Conservation (phyloP, 2,797 vertebrate species). For the Champsocephalus esox region DNA sequence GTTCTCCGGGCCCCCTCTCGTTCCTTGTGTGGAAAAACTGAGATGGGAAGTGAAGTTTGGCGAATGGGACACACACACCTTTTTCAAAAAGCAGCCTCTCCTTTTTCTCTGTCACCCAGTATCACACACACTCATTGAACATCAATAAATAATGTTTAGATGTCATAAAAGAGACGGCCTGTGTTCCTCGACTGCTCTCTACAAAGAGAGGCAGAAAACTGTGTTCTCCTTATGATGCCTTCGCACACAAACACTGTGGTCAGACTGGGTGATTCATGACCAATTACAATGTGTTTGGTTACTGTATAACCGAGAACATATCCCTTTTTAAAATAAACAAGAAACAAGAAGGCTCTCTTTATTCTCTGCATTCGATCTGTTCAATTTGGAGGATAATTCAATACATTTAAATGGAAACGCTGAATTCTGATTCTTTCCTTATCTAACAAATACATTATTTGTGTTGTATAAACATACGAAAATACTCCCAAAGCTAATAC, state of each 20-base stretch:
- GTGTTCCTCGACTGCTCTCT: not conserved
- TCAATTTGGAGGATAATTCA: not conserved
- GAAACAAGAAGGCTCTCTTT: not conserved
- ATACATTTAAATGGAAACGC: not conserved
- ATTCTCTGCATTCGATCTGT: not conserved
- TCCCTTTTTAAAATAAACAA: not conserved
- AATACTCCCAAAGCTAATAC: not conserved
- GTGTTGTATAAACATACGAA: not conserved
- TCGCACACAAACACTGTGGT: conserved; percentile 15
- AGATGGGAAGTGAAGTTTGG: conserved; percentile 42
- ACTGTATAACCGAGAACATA: conserved; percentile 2
- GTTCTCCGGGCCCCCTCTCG: conserved; percentile 74
- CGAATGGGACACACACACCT: conserved; percentile 46
- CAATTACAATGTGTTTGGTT: not conserved
- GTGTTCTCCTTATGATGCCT: not conserved
- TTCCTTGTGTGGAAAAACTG: conserved; percentile 79
- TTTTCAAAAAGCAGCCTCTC: conserved; percentile 61
- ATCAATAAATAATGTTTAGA: conserved; percentile 65
- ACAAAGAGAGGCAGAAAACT: conserved; percentile 2
- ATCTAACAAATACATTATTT: not conserved
- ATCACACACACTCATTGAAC: conserved; percentile 32
- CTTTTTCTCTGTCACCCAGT: conserved; percentile 53
- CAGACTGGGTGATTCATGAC: not conserved
- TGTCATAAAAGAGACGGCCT: conserved; percentile 34
- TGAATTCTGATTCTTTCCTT: not conserved